These are phyloP conservation scores for Tinea trinotella DNA, from an alignment of 2,888 invertebrate species.

Conservation along the genomic window DNA sequence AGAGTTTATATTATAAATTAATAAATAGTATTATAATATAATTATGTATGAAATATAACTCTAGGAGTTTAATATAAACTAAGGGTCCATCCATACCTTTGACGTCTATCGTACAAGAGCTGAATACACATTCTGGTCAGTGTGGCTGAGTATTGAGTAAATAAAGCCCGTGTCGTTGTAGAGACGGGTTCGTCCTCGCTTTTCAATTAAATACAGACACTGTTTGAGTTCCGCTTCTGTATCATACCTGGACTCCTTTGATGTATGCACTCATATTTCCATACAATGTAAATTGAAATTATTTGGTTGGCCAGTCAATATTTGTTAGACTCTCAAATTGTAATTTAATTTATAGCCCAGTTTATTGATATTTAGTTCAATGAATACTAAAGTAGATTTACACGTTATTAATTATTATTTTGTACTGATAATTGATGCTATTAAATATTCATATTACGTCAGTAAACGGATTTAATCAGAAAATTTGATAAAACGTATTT, in stretches of 20 bases:
- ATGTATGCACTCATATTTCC: conserved; percentile 29
- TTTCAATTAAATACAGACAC: conserved; percentile 57
- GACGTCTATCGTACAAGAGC: conserved; percentile 52
- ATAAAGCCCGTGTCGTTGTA: conserved; percentile 37
- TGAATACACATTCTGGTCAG: conserved; percentile 50
- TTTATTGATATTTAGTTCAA: conserved; percentile 9
- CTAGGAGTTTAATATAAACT: conserved; percentile 7
- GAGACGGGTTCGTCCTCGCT: conserved; percentile 31
- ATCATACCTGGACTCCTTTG: conserved; percentile 53
- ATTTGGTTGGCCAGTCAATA: conserved; percentile 17
- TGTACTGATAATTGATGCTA: neutral
- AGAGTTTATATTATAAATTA: too few relatives aligned
- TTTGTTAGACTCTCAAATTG: conserved; percentile 13
- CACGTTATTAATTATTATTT: neutral
- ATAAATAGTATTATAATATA: too few relatives aligned
- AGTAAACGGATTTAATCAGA: too few relatives aligned
- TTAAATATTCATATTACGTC: too few relatives aligned
- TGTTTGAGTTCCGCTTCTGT: conserved; percentile 51
- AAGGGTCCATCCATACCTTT: conserved; percentile 29
- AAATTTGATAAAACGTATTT: too few relatives aligned
- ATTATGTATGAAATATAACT: neutral
- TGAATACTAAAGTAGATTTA: neutral
- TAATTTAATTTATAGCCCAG: conserved; percentile 7
- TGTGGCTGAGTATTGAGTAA: conserved; percentile 41
- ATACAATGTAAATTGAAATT: conserved; percentile 15